phyloP scores from a whole-genome alignment of 2,888 invertebrate genomes.

The Lithodes maja region DNA sequence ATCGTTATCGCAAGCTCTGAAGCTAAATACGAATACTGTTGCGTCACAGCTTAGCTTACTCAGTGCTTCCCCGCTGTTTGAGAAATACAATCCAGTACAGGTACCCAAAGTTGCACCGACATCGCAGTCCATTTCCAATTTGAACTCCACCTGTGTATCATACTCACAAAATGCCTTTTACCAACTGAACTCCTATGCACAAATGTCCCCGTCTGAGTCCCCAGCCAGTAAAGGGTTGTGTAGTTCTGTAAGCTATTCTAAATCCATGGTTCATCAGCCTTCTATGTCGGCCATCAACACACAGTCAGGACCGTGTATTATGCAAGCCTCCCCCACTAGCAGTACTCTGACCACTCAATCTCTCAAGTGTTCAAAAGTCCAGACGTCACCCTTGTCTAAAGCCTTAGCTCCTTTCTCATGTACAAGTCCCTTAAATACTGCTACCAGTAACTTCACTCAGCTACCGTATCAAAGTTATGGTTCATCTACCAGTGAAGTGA shows the following conservation, averaged over 20 bases:
- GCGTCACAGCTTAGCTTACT: neutral
- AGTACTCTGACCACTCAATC: constrained; percentile 32
- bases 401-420: constrained; percentile 11
- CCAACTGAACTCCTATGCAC: constrained; percentile 48
- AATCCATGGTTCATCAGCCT: constrained; percentile 47
- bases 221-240: constrained; percentile 19
- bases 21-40: constrained; percentile 12
- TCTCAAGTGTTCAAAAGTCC: constrained; percentile 32
- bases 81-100: neutral
- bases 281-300: constrained; percentile 23
- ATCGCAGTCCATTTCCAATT: neutral
- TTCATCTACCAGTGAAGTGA: neutral
- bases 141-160: neutral
- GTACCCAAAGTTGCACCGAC: constrained; percentile 3
- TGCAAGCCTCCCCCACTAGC: constrained; percentile 11
- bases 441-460: neutral
- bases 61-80: constrained; percentile 1
- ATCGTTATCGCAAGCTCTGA: constrained; percentile 22
- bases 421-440: constrained; percentile 14
- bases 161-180: constrained; percentile 27
- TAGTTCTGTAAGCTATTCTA: constrained; percentile 33
- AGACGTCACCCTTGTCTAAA: constrained; percentile 34
- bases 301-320: constrained; percentile 24
- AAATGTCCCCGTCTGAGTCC: constrained; percentile 23
- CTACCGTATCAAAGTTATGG: neutral